phyloP scores from a whole-genome alignment of 2,888 invertebrate genomes.

The Xestia sexstrigata region DNA sequence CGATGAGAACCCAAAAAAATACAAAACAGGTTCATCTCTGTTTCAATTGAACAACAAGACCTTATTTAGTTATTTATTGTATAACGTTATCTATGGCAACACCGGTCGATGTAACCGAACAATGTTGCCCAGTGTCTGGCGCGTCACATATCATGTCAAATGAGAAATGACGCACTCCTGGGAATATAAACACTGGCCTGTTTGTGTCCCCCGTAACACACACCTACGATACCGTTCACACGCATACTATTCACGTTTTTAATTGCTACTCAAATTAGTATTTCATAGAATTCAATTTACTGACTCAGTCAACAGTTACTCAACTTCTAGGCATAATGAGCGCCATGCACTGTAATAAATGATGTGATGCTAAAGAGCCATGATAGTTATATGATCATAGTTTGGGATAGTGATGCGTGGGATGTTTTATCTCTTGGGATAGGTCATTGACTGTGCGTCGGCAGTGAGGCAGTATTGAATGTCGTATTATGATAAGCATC shows the following conservation, averaged over 20 bases:
- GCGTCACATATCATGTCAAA: constrained; percentile 58
- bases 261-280: constrained; percentile 58
- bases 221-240: constrained; percentile 59
- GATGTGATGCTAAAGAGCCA: constrained; percentile 21
- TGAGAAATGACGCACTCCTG: constrained; percentile 57
- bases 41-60: constrained; percentile 27
- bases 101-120: constrained; percentile 51
- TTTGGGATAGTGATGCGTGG: constrained; percentile 71
- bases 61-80: constrained; percentile 41
- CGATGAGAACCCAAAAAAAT: constrained; percentile 9
- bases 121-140: constrained; percentile 57
- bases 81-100: constrained; percentile 50
- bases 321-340: constrained; percentile 25
- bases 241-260: constrained; percentile 51
- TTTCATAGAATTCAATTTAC: constrained; percentile 50
- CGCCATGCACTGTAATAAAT: constrained; percentile 30
- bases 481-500: constrained; percentile 49
- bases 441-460: constrained; percentile 73
- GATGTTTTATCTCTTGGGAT: constrained; percentile 75
- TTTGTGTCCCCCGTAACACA: constrained; percentile 48
- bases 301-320: constrained; percentile 29
- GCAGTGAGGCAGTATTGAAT: constrained; percentile 34
- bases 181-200: constrained; percentile 68
- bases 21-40: constrained; percentile 20
- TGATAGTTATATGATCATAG: constrained; percentile 54